These are phyloP conservation scores for Cnemophilus loriae DNA, from an alignment of 2,113 vertebrate genomes.

Conservation along the genomic window DNA sequence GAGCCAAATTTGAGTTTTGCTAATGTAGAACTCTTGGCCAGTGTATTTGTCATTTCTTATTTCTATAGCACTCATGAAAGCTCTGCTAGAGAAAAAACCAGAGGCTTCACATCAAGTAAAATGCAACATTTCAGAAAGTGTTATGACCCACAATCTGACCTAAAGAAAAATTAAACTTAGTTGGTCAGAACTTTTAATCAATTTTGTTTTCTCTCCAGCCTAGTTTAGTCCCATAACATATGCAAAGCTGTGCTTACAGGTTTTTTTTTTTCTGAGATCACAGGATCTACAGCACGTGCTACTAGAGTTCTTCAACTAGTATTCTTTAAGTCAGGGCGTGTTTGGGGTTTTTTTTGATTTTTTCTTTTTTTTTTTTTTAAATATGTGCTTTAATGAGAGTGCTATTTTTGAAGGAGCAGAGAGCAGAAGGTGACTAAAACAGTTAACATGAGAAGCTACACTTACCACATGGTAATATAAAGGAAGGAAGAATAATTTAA, in stretches of 20 bases:
- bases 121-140: background rate
- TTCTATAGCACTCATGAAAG: background rate
- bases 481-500: background rate
- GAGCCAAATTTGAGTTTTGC: background rate
- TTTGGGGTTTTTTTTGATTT: accelerated
- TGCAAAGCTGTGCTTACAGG: background rate
- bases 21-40: background rate
- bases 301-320: background rate
- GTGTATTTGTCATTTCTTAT: background rate
- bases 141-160: background rate
- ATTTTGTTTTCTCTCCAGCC: background rate
- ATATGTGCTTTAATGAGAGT: background rate
- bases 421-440: background rate
- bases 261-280: background rate
- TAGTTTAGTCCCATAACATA: background rate
- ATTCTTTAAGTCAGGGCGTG: background rate
- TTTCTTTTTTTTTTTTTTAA: background rate
- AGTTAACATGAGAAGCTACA: background rate
- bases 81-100: background rate
- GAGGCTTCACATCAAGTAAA: background rate
- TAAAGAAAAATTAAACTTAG: background rate
- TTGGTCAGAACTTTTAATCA: background rate
- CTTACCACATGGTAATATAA: background rate
- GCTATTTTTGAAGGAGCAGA: background rate
- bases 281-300: accelerated